Conservation (phyloP, 2,888 invertebrate genomes). For the Bugula neritina region DNA sequence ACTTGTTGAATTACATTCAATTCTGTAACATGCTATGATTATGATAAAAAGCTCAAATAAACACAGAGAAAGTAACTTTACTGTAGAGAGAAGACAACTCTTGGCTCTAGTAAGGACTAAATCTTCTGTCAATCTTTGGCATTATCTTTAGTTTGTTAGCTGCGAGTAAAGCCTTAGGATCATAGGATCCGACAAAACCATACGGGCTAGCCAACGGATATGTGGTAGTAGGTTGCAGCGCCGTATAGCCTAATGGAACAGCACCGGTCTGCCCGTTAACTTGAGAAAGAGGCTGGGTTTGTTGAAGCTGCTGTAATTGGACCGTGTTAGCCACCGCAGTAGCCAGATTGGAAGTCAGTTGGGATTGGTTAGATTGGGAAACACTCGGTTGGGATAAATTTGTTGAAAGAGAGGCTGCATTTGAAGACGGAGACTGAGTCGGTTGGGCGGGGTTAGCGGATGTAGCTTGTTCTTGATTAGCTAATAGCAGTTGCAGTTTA, state of each 20-base stretch:
- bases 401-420: neutral
- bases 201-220: neutral
- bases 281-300: neutral
- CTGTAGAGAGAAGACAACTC: neutral
- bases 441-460: neutral
- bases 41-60: too few species aligned
- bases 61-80: too few species aligned
- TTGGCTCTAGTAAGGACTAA: conserved; percentile 5
- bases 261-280: neutral
- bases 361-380: conserved; percentile 14
- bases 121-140: conserved; percentile 19
- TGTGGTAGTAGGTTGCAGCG: neutral
- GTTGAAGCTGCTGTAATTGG: conserved; percentile 3
- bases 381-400: conserved; percentile 26
- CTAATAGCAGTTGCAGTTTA: conserved; percentile 14
- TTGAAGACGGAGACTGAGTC: neutral
- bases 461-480: conserved; percentile 18
- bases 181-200: neutral
- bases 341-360: neutral
- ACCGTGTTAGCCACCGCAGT: conserved; percentile 7
- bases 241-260: neutral
- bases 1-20: too few species aligned
- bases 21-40: too few species aligned
- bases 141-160: conserved; percentile 25
- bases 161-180: conserved; percentile 15